Percentiles rank a stretch among this genome's conserved stretches.
Conservation (phyloP, 2,113 vertebrate genomes). For the Pachyramphus minor region DNA sequence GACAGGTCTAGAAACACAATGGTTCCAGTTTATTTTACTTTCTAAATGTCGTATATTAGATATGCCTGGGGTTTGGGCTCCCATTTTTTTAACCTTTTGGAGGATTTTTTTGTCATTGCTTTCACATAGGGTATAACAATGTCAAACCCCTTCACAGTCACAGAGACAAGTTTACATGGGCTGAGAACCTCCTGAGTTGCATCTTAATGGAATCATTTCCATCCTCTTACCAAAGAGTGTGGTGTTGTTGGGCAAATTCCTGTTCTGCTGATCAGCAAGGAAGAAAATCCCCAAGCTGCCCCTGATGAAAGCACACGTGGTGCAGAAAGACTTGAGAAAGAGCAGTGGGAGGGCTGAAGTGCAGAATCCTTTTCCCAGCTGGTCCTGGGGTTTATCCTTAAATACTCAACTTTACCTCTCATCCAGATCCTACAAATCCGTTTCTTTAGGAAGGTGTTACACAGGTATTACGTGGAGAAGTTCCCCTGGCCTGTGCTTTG, state of each 20-base stretch:
- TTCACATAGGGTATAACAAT: not conserved
- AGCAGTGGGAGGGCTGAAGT: not conserved
- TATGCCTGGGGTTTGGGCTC: not conserved
- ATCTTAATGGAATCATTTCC: not conserved
- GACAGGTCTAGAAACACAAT: not conserved
- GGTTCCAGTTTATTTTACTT: not conserved
- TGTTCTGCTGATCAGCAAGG: not conserved
- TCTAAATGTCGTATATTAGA: not conserved
- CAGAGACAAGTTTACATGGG: not conserved
- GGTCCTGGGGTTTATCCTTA: not conserved
- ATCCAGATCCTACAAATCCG: rapidly evolving
- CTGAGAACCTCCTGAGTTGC: not conserved
- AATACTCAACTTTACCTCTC: not conserved
- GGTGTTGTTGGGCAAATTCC: not conserved
- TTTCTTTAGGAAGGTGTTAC: not conserved
- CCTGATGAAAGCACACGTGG: not conserved
- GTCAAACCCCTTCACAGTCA: not conserved
- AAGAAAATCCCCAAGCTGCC: not conserved
- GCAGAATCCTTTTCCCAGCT: not conserved
- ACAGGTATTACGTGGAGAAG: no score
- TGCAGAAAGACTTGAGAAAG: not conserved
- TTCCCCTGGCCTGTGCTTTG: no score
- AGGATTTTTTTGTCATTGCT: not conserved
- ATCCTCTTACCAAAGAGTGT: not conserved
- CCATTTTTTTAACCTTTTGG: not conserved